These are phyloP conservation scores for Rotaria socialis DNA, from an alignment of 2,888 invertebrate species.

Conservation along the genomic window DNA sequence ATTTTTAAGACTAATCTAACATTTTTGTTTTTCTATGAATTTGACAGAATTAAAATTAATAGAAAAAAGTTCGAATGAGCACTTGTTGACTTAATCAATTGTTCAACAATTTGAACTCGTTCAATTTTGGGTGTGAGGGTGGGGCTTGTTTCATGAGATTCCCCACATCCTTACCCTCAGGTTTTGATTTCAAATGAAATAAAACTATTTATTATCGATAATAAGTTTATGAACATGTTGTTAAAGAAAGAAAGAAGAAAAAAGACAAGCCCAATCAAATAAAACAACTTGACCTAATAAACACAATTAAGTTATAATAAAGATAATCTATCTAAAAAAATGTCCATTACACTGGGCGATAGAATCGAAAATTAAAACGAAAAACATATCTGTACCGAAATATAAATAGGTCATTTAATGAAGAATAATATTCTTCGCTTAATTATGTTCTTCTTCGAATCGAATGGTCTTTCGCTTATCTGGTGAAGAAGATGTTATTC, in stretches of 20 bases:
- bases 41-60: no score
- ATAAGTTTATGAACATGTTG: not conserved
- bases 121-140: no score
- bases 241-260: not conserved
- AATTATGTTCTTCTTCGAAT: not conserved
- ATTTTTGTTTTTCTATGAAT: no score
- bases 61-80: no score
- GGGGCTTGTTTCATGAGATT: no score
- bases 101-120: no score
- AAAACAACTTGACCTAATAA: not conserved
- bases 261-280: not conserved
- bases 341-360: not conserved
- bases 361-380: not conserved
- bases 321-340: conserved; percentile 8
- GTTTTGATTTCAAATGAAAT: not conserved
- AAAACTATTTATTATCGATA: not conserved
- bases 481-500: not conserved
- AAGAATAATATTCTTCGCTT: not conserved
- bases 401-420: not conserved
- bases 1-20: no score
- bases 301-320: not conserved
- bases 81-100: no score
- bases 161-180: no score
- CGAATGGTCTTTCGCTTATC: not conserved
- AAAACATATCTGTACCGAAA: not conserved